Conservation (phyloP, 2,113 vertebrate species). For the Podiceps cristatus region DNA sequence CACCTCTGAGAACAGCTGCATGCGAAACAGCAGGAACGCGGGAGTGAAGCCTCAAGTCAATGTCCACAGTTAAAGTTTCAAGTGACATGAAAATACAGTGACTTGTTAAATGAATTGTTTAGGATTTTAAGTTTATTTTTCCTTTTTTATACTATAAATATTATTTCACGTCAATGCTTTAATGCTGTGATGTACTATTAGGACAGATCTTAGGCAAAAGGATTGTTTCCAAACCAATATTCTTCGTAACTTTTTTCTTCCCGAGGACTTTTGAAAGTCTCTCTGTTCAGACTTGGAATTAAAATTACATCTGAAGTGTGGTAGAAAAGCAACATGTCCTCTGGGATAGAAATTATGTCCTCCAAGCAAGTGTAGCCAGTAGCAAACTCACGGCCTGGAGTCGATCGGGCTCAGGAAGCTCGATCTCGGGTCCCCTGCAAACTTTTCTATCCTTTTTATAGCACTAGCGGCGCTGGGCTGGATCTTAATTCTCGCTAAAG, state of each 20-base stretch:
- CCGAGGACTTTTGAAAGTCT: background rate
- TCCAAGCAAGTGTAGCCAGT: background rate
- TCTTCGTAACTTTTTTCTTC: background rate
- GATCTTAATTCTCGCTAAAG: background rate
- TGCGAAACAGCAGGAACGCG: background rate
- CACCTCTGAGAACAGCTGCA: background rate
- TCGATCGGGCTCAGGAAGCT: background rate
- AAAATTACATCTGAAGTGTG: background rate
- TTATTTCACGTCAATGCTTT: background rate
- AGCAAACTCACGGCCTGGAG: background rate
- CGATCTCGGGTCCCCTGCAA: background rate
- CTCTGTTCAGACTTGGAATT: background rate
- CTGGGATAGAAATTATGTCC: background rate
- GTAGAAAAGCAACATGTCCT: background rate
- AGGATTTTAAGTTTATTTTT: background rate
- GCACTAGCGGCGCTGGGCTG: background rate
- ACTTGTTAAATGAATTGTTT: background rate
- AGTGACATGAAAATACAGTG: background rate
- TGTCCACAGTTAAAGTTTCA: background rate
- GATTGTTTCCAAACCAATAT: background rate
- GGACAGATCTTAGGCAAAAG: background rate
- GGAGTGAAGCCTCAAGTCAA: background rate
- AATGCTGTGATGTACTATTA: background rate
- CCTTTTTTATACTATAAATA: background rate
- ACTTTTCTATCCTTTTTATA: background rate